Evolutionary conservation across 92 coral and sea anemone species (phyloP).

Genomic region (Plumapathes pennacea): DNA sequence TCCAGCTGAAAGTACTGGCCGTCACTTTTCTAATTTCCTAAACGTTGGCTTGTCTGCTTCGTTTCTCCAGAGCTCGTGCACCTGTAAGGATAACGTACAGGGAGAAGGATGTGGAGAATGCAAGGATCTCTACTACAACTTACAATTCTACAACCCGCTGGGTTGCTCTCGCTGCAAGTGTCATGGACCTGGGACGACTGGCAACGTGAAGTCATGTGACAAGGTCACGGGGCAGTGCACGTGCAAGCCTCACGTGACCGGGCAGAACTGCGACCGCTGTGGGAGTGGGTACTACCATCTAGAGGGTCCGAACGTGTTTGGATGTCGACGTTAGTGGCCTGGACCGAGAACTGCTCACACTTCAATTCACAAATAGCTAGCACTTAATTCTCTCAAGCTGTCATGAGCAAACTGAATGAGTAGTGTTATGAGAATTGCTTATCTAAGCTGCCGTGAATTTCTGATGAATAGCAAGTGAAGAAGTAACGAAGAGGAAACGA

Average conservation of each 20-base stretch:
- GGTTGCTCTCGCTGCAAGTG: slow-evolving; percentile 87
- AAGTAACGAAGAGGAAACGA: too few relatives aligned
- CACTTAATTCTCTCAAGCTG: too few relatives aligned
- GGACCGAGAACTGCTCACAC: too few relatives aligned
- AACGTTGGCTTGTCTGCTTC: too few relatives aligned
- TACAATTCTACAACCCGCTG: slow-evolving; percentile 64
- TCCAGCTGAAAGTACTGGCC: too few relatives aligned
- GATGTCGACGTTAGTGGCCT: slow-evolving; percentile 81
- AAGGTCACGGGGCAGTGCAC: slow-evolving; percentile 75
- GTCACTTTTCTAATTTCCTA: too few relatives aligned
- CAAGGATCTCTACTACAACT: slow-evolving; percentile 67
- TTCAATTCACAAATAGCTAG: too few relatives aligned
- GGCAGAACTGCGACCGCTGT: slow-evolving; percentile 71
- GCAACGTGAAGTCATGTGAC: slow-evolving; percentile 71
- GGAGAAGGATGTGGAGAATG: slow-evolving; percentile 87
- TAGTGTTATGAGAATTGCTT: too few relatives aligned
- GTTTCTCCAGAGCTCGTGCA: slow-evolving; percentile 65
- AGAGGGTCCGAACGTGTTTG: slow-evolving; percentile 63
- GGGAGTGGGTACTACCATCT: slow-evolving; percentile 62
- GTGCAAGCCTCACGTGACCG: slow-evolving; percentile 87
- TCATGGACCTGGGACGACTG: slow-evolving; percentile 78
- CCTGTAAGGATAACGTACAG: slow-evolving; percentile 82
- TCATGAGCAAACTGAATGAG: too few relatives aligned
- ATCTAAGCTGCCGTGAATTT: too few relatives aligned
- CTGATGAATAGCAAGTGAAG: too few relatives aligned